Base-by-base conservation (phyloP, 2,797 vertebrate genomes). In the Pristis pectinata region DNA sequence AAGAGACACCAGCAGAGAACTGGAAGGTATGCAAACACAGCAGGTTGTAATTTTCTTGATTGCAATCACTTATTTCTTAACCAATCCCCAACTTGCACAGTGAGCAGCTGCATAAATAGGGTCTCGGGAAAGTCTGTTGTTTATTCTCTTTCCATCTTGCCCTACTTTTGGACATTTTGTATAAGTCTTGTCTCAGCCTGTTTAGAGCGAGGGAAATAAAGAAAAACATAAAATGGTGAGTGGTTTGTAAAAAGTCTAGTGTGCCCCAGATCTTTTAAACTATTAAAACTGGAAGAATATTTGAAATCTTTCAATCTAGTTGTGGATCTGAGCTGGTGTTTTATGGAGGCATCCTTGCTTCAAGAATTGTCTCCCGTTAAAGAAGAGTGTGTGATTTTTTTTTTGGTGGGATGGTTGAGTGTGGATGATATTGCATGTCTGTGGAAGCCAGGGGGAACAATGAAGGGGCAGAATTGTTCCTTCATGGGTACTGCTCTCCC, bases 151-250 rank as follows among this genome's bases (percentile, higher is more conserved):
- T n/a, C n/a, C n/a, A n/a, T n/a, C n/a, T n/a, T n/a, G n/a, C n/a
- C n/a, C n/a, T n/a, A n/a, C n/a, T n/a, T n/a, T n/a, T n/a, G n/a
- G n/a, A n/a, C n/a, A n/a, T n/a, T 34, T 76, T 10, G 9, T 70
- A 17, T 2, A 70, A n/a, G 67, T 76, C 74, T 76, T 10, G n/a
- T 2, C 1, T 27, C 9, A n/a, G 10, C 34, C 34, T n/a, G 10
- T 34, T n/a, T 13, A 44, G 17, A 22, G 6, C 41, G 15, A 4
- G 37, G 15, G 77, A 41, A 41, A 64, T 15, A 96, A 97, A 97
- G 96, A 96, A 96, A 95, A 89, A 96, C 95, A 95, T 96, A 97
- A 96, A 95, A 97, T 97, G 97, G 97, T 97, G 96, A 97, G 96
- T 96, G 41, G 19, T 19, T 41, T 80, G 41, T n/a, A 22, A 80